Conservation (phyloP, 2,888 invertebrate species). For the Brenthis ino region DNA sequence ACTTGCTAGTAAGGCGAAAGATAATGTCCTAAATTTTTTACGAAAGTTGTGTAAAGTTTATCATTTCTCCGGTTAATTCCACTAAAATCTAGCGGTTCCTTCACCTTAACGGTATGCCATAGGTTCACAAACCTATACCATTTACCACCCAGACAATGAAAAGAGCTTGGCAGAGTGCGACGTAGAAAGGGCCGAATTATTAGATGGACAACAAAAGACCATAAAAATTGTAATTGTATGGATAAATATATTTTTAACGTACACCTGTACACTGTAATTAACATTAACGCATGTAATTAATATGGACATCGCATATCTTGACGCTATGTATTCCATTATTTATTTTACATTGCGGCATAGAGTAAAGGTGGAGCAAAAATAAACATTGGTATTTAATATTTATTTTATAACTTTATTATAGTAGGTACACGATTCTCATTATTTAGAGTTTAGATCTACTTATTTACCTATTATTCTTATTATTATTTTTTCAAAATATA, state of each 20-base stretch:
- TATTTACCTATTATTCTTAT: background rate
- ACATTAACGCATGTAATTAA: constrained; percentile 23
- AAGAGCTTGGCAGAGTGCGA: no score
- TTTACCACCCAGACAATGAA: no score
- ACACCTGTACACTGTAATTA: constrained; percentile 31
- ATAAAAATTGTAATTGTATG: no score
- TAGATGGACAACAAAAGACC: no score
- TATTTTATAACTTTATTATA: background rate
- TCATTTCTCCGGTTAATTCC: no score
- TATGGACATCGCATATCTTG: constrained; percentile 23
- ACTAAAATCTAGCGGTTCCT: no score
- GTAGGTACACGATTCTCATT: background rate
- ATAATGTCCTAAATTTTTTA: no score
- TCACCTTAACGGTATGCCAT: no score
- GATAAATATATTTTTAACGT: background rate
- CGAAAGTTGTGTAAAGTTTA: no score
- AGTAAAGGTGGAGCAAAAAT: background rate
- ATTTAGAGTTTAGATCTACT: background rate
- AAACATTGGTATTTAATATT: background rate
- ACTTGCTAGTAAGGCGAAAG: no score
- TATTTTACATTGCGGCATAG: constrained; percentile 23
- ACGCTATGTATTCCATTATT: constrained; percentile 30
- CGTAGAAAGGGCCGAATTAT: no score
- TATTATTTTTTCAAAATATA: background rate
- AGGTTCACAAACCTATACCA: no score